Conservation (phyloP, 2,888 invertebrate genomes). For the Zelleria hepariella region DNA sequence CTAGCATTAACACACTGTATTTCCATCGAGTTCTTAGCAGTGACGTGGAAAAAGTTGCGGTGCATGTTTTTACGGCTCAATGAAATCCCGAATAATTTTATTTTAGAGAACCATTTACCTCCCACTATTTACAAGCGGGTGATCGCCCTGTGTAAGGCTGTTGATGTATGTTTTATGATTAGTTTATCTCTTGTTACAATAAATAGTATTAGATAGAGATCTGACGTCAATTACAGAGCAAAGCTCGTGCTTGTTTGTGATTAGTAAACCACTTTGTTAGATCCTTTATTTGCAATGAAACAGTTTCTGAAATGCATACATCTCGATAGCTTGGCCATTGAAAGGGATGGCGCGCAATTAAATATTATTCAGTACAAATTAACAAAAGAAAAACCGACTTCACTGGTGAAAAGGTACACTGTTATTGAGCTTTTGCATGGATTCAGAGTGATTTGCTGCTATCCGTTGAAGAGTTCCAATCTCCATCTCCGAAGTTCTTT, state of each 20-base stretch:
- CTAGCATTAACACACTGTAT: too few species aligned
- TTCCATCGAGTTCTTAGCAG: too few species aligned
- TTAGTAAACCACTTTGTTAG: background rate
- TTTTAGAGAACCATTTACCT: background rate
- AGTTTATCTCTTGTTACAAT: background rate
- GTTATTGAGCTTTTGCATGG: too few species aligned
- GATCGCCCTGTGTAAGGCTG: background rate
- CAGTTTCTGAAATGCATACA: background rate
- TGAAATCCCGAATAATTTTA: background rate
- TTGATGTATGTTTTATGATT: background rate
- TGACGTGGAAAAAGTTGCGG: too few species aligned
- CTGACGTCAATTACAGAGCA: constrained; percentile 19
- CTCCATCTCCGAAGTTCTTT: too few species aligned
- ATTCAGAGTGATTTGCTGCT: too few species aligned
- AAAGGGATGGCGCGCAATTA: too few species aligned
- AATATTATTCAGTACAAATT: too few species aligned
- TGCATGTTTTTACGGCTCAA: background rate
- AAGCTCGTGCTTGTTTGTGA: background rate
- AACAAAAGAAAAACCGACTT: too few species aligned
- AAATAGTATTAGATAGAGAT: constrained; percentile 34
- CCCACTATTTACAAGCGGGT: background rate
- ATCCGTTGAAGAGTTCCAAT: too few species aligned
- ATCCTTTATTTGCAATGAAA: background rate
- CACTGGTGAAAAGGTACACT: too few species aligned
- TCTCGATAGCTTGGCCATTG: too few species aligned